phyloP scores from a whole-genome alignment of 2,113 vertebrate species.

The Menidia beryllina region DNA sequence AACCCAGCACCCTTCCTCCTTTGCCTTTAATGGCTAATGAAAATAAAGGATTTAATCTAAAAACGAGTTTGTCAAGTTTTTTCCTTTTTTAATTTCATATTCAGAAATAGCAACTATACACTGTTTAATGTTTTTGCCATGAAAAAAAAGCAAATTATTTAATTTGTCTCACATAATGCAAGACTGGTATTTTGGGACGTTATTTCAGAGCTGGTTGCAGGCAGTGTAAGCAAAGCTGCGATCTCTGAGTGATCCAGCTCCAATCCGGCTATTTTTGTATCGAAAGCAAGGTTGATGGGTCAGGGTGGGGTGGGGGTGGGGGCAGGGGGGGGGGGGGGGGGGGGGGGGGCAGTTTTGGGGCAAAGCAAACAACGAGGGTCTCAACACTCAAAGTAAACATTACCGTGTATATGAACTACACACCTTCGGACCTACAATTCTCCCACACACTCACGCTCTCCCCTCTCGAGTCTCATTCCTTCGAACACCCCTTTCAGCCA shows the following conservation, averaged over 20 bases:
- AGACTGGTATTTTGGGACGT: constrained; percentile 23
- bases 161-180: constrained; percentile 14
- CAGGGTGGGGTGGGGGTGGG: constrained; percentile 19
- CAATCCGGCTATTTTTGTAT: constrained; percentile 73
- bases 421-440: constrained; percentile 72
- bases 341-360: constrained; percentile 43
- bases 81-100: constrained; percentile 17
- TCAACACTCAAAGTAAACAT: constrained; percentile 80
- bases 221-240: constrained; percentile 42
- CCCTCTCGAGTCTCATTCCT: constrained; percentile 62
- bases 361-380: constrained; percentile 79
- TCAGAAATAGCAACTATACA: constrained; percentile 12
- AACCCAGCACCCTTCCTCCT: constrained; percentile 71
- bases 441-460: constrained; percentile 68
- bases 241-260: constrained; percentile 63
- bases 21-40: constrained; percentile 29
- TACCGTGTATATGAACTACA: constrained; percentile 82
- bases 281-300: constrained; percentile 65
- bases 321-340: constrained; percentile 16
- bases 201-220: constrained; percentile 42
- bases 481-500: constrained; percentile 58
- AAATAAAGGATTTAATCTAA: constrained; percentile 44
- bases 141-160: constrained; percentile 9
- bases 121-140: constrained; percentile 7
- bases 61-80: constrained; percentile 30